These are phyloP conservation scores for Cantharis nigra DNA, from an alignment of 2,888 invertebrate genomes.

Conservation along the genomic window DNA sequence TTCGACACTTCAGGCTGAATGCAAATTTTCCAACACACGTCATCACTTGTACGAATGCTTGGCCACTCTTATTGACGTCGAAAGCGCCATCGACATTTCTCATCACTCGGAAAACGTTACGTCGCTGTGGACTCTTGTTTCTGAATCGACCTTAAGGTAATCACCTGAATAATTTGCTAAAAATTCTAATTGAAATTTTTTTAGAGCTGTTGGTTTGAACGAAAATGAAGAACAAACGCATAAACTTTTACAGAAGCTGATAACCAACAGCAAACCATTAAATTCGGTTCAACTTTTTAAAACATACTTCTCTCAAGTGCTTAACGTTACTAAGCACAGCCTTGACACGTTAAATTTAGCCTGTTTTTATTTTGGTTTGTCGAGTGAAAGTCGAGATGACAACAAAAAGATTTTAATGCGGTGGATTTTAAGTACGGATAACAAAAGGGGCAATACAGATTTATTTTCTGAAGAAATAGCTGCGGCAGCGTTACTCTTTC, in stretches of 20 bases:
- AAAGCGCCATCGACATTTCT: conserved; percentile 34
- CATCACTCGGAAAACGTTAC: conserved; percentile 37
- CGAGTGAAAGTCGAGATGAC: conserved; percentile 28
- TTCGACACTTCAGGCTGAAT: conserved; percentile 47
- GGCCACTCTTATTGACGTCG: conserved; percentile 45
- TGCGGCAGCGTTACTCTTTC: conserved; percentile 42
- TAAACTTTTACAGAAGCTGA: conserved; percentile 53
- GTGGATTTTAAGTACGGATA: conserved; percentile 42
- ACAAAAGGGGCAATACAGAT: conserved; percentile 28
- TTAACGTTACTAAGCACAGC: conserved; percentile 50
- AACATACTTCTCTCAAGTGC: conserved; percentile 52
- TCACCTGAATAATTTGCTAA: neutral
- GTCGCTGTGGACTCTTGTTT: conserved; percentile 51
- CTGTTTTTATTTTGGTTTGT: conserved; percentile 43
- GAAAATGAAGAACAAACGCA: conserved; percentile 55
- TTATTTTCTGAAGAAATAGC: conserved; percentile 33
- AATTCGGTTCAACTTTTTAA: conserved; percentile 50
- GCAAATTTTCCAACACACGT: conserved; percentile 47
- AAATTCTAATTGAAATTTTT: conserved; percentile 33
- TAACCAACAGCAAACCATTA: conserved; percentile 46
- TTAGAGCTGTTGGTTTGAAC: conserved; percentile 56
- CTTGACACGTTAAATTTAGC: conserved; percentile 51
- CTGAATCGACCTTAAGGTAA: conserved; percentile 54
- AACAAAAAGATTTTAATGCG: conserved; percentile 34
- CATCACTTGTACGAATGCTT: conserved; percentile 51